Evolutionary conservation across 2,797 vertebrate genomes (phyloP), one percentile per base, ranked within the genome.

Genomic region (Sebastes iracundus): DNA sequence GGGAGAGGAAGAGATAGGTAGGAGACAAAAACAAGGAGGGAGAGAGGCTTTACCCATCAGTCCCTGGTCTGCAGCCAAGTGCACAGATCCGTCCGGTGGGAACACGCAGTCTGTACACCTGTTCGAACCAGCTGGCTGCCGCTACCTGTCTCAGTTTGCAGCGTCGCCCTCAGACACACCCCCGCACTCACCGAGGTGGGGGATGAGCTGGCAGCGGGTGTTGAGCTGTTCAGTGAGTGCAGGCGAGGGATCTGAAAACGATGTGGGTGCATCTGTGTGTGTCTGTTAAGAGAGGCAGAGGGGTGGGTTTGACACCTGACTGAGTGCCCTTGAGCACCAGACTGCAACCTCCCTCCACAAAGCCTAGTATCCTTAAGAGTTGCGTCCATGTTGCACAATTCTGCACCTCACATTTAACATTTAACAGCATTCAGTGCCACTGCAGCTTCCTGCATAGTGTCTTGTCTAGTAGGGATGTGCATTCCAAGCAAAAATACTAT

Each of bases 41-140:
- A 56, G 61, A 62, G 58, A 69, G 55, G 80, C 46, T 96, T 96
- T 96, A 97, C 96, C 96, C 96, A 96, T 96, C 96, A 95, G 92
- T 81, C 78, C 90, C 93, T 98, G 97, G 97, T 96, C 89, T 82
- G 81, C 91, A 96, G 97, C 98, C 98, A 98, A 98, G 96, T 87
- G 96, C 85, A 90, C 93, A 94, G 95, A 97, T 96, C 95, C 94
- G 94, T 97, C 97, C 94, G 95, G 96, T 95, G 96, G 96, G 90
- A 94, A 69, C 96, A 94, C 96, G 94, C 96, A 94, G 96, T 94
- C 96, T 82, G 94, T 96, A 97, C 97, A 98, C 97, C 97, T 99
- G 98, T 97, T 97, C 95, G 61, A 93, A 94, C 96, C 97, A 98
- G 97, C 97, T 99, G 97, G 96, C 92, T 88, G 38, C 91, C 93